These are phyloP conservation scores for Helicoverpa assulta DNA, from an alignment of 2,888 invertebrate genomes.

Conservation along the genomic window DNA sequence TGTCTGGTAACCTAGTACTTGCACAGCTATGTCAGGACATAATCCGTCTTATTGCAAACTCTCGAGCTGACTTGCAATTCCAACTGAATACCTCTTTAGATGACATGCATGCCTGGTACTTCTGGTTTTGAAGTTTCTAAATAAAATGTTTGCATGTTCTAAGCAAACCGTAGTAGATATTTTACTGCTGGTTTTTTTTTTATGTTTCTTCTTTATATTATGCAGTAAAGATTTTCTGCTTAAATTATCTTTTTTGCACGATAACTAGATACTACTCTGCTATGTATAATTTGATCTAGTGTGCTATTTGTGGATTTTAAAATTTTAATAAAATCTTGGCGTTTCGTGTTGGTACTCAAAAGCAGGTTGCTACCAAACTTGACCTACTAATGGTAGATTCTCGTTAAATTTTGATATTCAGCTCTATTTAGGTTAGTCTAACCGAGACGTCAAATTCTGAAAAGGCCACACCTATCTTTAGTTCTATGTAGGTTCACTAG, in stretches of 20 bases:
- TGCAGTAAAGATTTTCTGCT: too few relatives aligned
- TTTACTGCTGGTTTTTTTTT: neutral
- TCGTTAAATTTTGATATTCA: too few relatives aligned
- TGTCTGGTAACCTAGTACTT: slow-evolving; percentile 39
- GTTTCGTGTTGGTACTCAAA: too few relatives aligned
- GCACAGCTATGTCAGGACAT: slow-evolving; percentile 37
- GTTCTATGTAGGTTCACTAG: neutral
- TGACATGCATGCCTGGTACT: slow-evolving; percentile 46
- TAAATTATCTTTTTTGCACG: too few relatives aligned
- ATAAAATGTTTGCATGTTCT: neutral
- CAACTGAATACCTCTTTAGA: slow-evolving; percentile 39
- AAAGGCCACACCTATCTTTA: neutral
- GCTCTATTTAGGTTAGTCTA: neutral
- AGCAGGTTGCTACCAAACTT: too few relatives aligned
- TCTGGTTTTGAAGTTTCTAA: slow-evolving; percentile 7
- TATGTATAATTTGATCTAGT: too few relatives aligned
- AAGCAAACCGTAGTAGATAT: neutral
- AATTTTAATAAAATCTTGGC: too few relatives aligned
- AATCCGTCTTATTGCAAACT: slow-evolving; percentile 48
- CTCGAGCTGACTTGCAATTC: slow-evolving; percentile 50
- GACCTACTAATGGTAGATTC: too few relatives aligned
- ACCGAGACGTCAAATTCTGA: neutral
- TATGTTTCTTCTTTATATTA: too few relatives aligned
- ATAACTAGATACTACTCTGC: too few relatives aligned
- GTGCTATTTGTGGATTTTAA: too few relatives aligned